phyloP scores from a whole-genome alignment of 2,888 invertebrate genomes.

The Papilio gigon region DNA sequence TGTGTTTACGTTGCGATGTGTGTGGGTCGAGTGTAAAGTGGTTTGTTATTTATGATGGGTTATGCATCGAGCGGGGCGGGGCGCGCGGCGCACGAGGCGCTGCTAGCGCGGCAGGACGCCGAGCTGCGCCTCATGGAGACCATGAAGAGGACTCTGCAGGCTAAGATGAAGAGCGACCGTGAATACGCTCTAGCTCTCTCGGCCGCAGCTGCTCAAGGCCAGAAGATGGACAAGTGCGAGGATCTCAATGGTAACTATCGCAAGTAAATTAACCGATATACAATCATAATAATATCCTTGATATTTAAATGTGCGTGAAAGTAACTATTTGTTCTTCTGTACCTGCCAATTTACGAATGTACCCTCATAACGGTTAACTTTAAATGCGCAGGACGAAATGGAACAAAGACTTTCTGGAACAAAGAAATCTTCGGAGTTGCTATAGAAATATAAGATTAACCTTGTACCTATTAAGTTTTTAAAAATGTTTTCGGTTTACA shows the following conservation, averaged over 20 bases:
- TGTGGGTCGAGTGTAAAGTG: slow-evolving; percentile 62
- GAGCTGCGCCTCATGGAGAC: slow-evolving; percentile 95
- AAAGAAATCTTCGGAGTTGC: slow-evolving; percentile 34
- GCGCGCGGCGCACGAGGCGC: slow-evolving; percentile 94
- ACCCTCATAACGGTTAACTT: slow-evolving; percentile 40
- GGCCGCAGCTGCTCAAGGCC: slow-evolving; percentile 90
- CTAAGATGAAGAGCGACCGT: slow-evolving; percentile 94
- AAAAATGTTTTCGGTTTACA: slow-evolving; percentile 1
- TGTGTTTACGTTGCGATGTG: slow-evolving; percentile 77
- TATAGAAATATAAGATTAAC: slow-evolving; percentile 6
- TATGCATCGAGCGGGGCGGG: slow-evolving; percentile 94
- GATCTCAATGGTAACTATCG: slow-evolving; percentile 84
- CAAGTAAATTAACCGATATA: neutral
- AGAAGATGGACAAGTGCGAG: slow-evolving; percentile 90
- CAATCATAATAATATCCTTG: neutral
- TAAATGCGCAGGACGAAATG: slow-evolving; percentile 39
- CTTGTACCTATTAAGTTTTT: too few species aligned
- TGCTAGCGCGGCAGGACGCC: slow-evolving; percentile 94
- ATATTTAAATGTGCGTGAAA: slow-evolving; percentile 3
- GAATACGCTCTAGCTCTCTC: slow-evolving; percentile 94
- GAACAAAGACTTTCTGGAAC: slow-evolving; percentile 41
- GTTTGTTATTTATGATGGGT: slow-evolving; percentile 83
- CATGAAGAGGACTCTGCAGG: slow-evolving; percentile 92
- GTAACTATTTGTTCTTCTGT: slow-evolving; percentile 28
- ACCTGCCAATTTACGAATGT: slow-evolving; percentile 22